Conservation (phyloP, 2,888 invertebrate genomes). For the Cephus pulcher region DNA sequence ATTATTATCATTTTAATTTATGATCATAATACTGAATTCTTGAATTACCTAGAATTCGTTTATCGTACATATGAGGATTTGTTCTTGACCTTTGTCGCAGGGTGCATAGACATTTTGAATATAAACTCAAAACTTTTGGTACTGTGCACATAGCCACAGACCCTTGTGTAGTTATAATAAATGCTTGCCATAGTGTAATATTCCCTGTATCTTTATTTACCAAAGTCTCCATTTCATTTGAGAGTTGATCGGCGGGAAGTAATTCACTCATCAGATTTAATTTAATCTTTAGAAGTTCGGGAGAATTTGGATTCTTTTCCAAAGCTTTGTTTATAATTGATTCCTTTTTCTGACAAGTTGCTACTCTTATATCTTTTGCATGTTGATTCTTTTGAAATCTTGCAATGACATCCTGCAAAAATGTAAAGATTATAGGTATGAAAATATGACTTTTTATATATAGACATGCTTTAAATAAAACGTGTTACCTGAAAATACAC, state of each 20-base stretch:
- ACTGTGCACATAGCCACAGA: slow-evolving; percentile 75
- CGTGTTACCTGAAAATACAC: slow-evolving; percentile 69
- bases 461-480: background rate
- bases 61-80: slow-evolving; percentile 48
- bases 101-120: slow-evolving; percentile 67
- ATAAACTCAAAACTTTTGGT: slow-evolving; percentile 71
- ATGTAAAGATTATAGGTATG: background rate
- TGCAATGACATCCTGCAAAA: slow-evolving; percentile 35
- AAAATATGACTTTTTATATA: background rate
- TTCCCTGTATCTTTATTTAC: slow-evolving; percentile 68
- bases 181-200: slow-evolving; percentile 68
- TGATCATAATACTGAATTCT: background rate
- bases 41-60: slow-evolving; percentile 47
- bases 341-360: slow-evolving; percentile 70
- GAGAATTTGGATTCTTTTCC: slow-evolving; percentile 69
- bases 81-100: slow-evolving; percentile 61
- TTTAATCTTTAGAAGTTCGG: slow-evolving; percentile 68
- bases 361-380: slow-evolving; percentile 36
- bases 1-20: background rate
- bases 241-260: slow-evolving; percentile 73
- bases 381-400: slow-evolving; percentile 43
- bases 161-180: slow-evolving; percentile 68
- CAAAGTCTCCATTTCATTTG: slow-evolving; percentile 65
- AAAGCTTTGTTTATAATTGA: slow-evolving; percentile 74
- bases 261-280: slow-evolving; percentile 67